Evolutionary conservation across 2,797 vertebrate genomes (phyloP).

Genomic region (Lepus townsendii): DNA sequence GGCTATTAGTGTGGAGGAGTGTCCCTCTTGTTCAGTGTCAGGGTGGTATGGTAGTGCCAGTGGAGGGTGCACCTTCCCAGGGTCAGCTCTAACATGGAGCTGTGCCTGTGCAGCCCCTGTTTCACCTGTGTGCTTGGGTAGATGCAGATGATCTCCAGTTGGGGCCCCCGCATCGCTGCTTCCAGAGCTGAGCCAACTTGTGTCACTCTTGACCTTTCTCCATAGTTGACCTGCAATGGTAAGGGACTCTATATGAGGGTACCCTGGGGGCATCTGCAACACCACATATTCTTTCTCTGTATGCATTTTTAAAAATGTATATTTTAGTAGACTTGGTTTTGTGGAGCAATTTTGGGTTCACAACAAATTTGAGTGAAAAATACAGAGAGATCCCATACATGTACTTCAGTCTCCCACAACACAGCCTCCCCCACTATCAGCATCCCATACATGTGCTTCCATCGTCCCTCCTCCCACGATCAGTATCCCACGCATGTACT

Average conservation of each 20-base stretch:
- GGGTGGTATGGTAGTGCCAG: background rate
- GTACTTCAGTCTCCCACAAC: no score
- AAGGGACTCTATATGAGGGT: background rate
- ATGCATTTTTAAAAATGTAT: background rate
- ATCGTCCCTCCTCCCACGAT: no score
- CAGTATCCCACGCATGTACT: no score
- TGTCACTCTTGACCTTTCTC: background rate
- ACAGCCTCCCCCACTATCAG: no score
- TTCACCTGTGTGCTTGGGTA: rapidly evolving
- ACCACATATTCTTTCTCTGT: background rate
- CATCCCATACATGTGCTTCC: no score
- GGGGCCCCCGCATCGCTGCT: background rate
- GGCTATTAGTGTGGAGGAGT: background rate
- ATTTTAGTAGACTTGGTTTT: background rate
- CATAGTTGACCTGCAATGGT: background rate
- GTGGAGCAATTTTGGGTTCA: background rate
- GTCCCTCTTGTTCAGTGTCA: background rate
- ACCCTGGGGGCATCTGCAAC: no score
- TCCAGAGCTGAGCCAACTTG: background rate
- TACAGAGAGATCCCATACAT: background rate
- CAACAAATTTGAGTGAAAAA: background rate
- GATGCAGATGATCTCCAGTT: no score
- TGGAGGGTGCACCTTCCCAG: background rate
- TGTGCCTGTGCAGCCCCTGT: background rate
- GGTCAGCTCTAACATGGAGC: background rate